Base-by-base conservation (phyloP, 2,797 vertebrate species). In the Botia almorhae region DNA sequence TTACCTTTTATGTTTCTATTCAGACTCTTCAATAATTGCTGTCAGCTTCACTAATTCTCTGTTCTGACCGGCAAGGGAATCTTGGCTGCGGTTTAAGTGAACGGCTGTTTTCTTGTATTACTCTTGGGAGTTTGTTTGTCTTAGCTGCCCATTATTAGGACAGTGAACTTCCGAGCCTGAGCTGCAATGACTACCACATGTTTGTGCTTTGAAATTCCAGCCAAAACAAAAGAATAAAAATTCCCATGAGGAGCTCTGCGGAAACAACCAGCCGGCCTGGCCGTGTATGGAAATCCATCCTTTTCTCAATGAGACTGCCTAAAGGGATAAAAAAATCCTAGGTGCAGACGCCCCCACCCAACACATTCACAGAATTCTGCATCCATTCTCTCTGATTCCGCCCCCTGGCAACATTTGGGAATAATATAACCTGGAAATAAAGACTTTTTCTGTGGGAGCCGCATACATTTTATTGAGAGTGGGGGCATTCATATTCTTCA, bases 401-500 rank as follows among this genome's bases (percentile, higher is more conserved):
- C 48, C 80, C 76, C 70, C 46, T 33, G 39, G 65, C 67, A 74
- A 83, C n/a, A n/a, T 65, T 74, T n/a, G 1, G 61, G 85, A 90
- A 88, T 85, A 91, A 91, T 85, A 84, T 43, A 83, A 82, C 8
- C 26, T 85, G 86, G 86, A 71, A 46, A 84, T 69, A 85, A 86
- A 91, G 88, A 90, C 87, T 90, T 87, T 90, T 90, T 89, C 89
- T 76, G 89, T 87, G 88, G 64, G 77, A 76, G 87, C 82, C 85
- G 88, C 82, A 82, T 78, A 84, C 90, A 82, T 81, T 90, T 86
- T 83, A 79, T 60, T 50, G 82, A 73, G 71, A 64, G 58, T 46
- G 8, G 8, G 43, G 43, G 10, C 10, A 11, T 46, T 39, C 36
- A 51, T 14, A 17, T 51, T 51, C 16, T 51, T 51, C 16, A 46